These are phyloP conservation scores for Hermaeophaga mercurialis DNA, from an alignment of 2,888 invertebrate species.

Conservation along the genomic window DNA sequence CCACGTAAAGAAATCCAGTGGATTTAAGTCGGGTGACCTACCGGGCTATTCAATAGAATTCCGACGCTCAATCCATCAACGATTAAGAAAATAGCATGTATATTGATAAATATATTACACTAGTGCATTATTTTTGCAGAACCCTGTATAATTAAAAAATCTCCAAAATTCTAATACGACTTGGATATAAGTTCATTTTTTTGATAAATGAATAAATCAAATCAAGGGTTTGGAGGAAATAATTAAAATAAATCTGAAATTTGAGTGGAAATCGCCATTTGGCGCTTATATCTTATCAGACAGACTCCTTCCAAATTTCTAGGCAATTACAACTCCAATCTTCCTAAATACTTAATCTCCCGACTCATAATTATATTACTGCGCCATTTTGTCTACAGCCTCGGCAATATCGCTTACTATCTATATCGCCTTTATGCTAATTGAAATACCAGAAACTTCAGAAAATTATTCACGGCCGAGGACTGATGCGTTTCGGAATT, in stretches of 20 bases:
- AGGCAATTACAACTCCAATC: conserved; percentile 43
- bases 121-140: too few relatives aligned
- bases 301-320: conserved; percentile 30
- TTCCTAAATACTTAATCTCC: conserved; percentile 44
- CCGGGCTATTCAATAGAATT: too few relatives aligned
- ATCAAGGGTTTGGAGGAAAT: conserved; percentile 24
- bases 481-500: conserved; percentile 7
- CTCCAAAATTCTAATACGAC: too few relatives aligned
- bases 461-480: conserved; percentile 19
- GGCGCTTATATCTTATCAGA: conserved; percentile 31
- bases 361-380: conserved; percentile 43
- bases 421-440: conserved; percentile 28
- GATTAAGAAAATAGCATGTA: too few relatives aligned
- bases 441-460: conserved; percentile 28
- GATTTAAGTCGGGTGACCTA: too few relatives aligned
- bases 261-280: conserved; percentile 36
- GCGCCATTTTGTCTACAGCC: conserved; percentile 36
- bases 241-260: conserved; percentile 32
- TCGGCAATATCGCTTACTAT: conserved; percentile 33
- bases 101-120: too few relatives aligned
- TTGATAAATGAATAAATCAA: too few relatives aligned
- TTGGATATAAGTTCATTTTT: too few relatives aligned
- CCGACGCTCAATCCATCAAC: too few relatives aligned
- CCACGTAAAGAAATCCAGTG: too few relatives aligned
- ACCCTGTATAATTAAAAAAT: too few relatives aligned